A percentile compares a stretch with the other conserved stretches of the same genome.
Conservation (phyloP, 2,113 vertebrate species). For the Rallus limicola region DNA sequence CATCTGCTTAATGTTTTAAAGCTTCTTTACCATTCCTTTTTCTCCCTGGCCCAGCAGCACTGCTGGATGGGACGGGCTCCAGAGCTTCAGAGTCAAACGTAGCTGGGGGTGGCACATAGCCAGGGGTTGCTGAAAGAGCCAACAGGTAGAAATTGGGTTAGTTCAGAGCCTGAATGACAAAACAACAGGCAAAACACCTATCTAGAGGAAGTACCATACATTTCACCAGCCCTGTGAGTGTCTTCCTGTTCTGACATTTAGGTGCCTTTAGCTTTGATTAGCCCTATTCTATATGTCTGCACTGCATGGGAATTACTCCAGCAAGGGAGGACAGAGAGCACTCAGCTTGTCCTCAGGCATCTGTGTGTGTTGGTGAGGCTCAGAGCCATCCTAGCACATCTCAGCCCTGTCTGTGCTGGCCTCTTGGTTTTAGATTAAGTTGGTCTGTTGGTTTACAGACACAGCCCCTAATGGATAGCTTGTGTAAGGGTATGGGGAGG, state of each 20-base stretch:
- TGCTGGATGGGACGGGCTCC: conserved; percentile 46
- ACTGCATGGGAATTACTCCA: not conserved
- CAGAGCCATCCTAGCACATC: not conserved
- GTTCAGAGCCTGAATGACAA: not conserved
- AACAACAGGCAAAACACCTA: not conserved
- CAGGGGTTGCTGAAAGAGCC: conserved; percentile 82
- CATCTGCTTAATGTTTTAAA: not conserved
- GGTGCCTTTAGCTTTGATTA: not conserved
- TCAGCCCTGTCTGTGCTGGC: not conserved
- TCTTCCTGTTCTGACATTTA: not conserved
- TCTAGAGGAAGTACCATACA: not conserved
- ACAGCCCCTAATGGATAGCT: not conserved
- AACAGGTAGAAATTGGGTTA: conserved; percentile 2
- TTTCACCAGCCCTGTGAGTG: not conserved
- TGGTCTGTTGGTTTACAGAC: not conserved
- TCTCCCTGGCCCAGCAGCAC: conserved; percentile 67
- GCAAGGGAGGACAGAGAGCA: not conserved
- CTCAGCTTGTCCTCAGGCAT: not conserved
- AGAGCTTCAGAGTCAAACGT: conserved; percentile 87
- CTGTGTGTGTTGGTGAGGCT: not conserved
- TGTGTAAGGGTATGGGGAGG: not conserved
- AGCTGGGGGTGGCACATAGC: conserved; percentile 86
- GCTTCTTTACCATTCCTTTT: conserved; percentile 78
- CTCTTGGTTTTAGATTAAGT: not conserved
- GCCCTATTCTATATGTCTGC: accelerated